Evolutionary conservation across 2,797 vertebrate genomes (phyloP).

Genomic region (Anableps anableps): DNA sequence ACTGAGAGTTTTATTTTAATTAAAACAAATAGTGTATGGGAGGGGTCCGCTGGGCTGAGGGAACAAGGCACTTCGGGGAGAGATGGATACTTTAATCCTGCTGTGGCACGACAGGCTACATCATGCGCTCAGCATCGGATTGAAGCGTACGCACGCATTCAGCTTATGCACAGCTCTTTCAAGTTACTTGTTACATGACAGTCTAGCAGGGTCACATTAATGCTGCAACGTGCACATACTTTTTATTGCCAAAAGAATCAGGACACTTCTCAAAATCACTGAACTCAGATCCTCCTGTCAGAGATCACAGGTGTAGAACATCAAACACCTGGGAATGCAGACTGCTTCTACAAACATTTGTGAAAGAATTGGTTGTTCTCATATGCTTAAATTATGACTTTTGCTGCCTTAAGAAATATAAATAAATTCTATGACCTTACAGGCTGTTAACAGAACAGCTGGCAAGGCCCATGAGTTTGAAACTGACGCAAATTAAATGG

Average conservation of each 20-base stretch:
- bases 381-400: background rate
- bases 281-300: background rate
- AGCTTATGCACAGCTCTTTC: constrained; percentile 10
- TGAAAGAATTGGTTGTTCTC: background rate
- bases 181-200: constrained; percentile 12
- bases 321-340: background rate
- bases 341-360: background rate
- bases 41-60: constrained; percentile 53
- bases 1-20: constrained; percentile 79
- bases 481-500: constrained; percentile 1
- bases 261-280: background rate
- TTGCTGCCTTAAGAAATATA: background rate
- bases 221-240: background rate
- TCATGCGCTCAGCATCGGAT: constrained; percentile 50
- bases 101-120: constrained; percentile 76
- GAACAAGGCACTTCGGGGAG: constrained; percentile 52
- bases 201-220: background rate
- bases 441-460: background rate
- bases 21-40: constrained; percentile 79
- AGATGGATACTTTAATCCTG: constrained; percentile 79
- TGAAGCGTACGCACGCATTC: constrained; percentile 12
- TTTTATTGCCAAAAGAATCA: background rate
- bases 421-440: background rate
- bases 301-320: background rate
- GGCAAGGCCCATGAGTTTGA: background rate